Percentiles rank a stretch among this genome's conserved stretches.
Evolutionary conservation across 2,888 invertebrate species (phyloP).

Genomic region (Tenthredo mesomela): DNA sequence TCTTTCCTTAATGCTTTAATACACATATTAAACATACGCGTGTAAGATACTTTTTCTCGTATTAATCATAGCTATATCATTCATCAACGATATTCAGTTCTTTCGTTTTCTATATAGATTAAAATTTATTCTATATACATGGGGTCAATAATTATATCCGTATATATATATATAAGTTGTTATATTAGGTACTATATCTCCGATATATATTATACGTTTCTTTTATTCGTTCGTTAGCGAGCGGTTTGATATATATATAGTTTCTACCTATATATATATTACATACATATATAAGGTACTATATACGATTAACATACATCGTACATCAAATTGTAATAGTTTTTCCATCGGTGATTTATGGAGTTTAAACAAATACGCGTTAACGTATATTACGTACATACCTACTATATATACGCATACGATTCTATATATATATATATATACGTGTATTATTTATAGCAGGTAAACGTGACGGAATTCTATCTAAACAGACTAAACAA

Average conservation of each 20-base stretch:
- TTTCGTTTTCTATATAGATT: not conserved
- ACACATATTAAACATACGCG: not conserved
- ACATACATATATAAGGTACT: not conserved
- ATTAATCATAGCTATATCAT: not conserved
- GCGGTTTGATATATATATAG: not conserved
- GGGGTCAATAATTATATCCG: not conserved
- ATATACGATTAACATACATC: not conserved
- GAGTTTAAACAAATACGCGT: conserved; percentile 29
- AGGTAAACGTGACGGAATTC: not conserved
- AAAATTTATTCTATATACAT: not conserved
- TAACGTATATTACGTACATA: too few species aligned
- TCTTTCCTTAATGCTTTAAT: not conserved
- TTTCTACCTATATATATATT: not conserved
- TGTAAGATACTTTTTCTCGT: not conserved
- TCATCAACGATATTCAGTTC: not conserved
- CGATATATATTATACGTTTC: not conserved
- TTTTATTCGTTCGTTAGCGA: not conserved
- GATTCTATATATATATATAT: too few species aligned
- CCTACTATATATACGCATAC: not conserved
- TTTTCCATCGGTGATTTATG: not conserved
- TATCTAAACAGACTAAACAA: conserved; percentile 1
- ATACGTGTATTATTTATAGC: not conserved
- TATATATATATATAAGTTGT: too few species aligned
- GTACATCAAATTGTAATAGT: not conserved
- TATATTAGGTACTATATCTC: not conserved